Conservation (phyloP, 1,140 invertebrate species). For the Drosophila nasuta region DNA sequence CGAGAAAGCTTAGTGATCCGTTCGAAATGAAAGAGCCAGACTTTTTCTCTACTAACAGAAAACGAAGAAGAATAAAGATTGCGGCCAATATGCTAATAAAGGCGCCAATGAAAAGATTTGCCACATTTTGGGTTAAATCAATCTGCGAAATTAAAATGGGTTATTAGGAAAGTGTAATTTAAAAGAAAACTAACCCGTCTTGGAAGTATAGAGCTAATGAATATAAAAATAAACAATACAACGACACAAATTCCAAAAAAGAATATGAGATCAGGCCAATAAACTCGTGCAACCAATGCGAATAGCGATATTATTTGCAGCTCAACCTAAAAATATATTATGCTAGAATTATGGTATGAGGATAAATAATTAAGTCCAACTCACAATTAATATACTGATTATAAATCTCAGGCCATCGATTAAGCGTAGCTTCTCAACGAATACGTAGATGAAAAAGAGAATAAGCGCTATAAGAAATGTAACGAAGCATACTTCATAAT, state of each 20-base stretch:
- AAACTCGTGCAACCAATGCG: slow-evolving; percentile 6
- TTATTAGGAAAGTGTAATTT: not conserved
- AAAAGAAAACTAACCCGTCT: slow-evolving; percentile 12
- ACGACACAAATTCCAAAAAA: slow-evolving; percentile 20
- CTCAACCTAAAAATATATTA: slow-evolving; percentile 38
- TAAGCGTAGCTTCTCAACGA: too few relatives aligned
- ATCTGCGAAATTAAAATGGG: slow-evolving; percentile 23
- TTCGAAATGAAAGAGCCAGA: not conserved
- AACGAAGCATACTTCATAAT: too few relatives aligned
- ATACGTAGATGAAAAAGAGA: too few relatives aligned
- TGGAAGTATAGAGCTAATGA: slow-evolving; percentile 42
- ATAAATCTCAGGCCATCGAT: too few relatives aligned
- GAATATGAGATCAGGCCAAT: slow-evolving; percentile 29
- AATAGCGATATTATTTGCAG: slow-evolving; percentile 51
- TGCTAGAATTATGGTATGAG: too few relatives aligned
- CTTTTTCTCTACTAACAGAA: not conserved
- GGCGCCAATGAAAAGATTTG: slow-evolving; percentile 57
- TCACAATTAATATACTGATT: not conserved
- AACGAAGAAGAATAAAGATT: slow-evolving; percentile 35
- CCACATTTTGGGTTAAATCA: slow-evolving; percentile 68
- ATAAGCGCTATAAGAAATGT: too few relatives aligned
- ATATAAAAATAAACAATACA: slow-evolving; percentile 11
- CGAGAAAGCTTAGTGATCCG: slow-evolving; percentile 7
- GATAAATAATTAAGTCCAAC: not conserved
- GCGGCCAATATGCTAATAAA: slow-evolving; percentile 58